Percentiles rank a stretch among this genome's conserved stretches.
Conservation (phyloP, 1,140 invertebrate genomes). For the Procambarus virginalis region DNA sequence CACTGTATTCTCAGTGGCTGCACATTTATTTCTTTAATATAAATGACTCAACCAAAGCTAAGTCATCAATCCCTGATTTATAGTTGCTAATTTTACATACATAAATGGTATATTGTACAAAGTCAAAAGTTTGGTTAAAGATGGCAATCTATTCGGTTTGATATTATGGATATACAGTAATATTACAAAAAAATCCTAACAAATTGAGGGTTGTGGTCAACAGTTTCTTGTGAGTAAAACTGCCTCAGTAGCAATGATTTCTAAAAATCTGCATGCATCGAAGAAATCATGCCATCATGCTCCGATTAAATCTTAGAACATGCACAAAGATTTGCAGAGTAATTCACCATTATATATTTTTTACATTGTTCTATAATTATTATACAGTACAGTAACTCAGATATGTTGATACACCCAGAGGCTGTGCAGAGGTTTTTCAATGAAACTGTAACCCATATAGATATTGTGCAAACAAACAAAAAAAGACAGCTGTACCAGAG, state of each 20-base stretch:
- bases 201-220: conserved; percentile 24
- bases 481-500: background rate
- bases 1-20: background rate
- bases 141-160: background rate
- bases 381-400: background rate
- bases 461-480: background rate
- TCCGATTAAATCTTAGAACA: background rate
- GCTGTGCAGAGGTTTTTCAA: background rate
- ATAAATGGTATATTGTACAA: background rate
- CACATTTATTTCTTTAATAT: background rate
- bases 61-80: background rate
- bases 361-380: background rate
- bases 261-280: background rate
- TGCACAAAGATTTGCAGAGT: conserved; percentile 8
- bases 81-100: background rate
- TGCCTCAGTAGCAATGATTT: background rate
- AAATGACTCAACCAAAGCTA: background rate
- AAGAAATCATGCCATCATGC: conserved; percentile 12
- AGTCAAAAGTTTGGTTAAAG: background rate
- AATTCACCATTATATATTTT: background rate
- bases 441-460: background rate
- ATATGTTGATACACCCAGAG: background rate
- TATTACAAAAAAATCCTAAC: background rate
- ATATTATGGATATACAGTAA: background rate
- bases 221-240: conserved; percentile 30